Evolutionary conservation across 1,140 invertebrate species (phyloP).

Genomic region (Ooceraea biroi): DNA sequence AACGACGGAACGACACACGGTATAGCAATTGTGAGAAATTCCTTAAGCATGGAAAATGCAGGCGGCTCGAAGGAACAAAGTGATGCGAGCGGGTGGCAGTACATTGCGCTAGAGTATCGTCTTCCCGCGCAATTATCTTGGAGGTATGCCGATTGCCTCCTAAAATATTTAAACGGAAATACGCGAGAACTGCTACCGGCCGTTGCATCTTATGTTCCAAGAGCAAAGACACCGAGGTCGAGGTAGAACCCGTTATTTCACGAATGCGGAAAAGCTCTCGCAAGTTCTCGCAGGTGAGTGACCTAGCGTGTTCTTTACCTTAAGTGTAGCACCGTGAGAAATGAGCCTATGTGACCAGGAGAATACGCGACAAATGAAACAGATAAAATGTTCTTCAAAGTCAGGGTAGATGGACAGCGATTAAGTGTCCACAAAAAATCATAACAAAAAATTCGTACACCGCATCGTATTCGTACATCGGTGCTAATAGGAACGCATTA

Average conservation of each 20-base stretch:
- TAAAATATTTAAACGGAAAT: constrained; percentile 61
- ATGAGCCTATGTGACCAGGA: background rate
- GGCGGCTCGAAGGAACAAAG: background rate
- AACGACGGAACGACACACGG: background rate
- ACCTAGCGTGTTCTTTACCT: background rate
- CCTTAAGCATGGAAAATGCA: background rate
- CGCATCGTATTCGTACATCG: no score
- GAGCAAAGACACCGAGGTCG: constrained; percentile 24
- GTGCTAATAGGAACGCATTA: background rate
- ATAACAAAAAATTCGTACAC: no score
- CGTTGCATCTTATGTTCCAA: constrained; percentile 44
- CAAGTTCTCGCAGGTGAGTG: background rate
- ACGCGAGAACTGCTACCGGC: constrained; percentile 10
- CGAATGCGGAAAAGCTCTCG: background rate
- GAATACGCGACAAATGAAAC: background rate
- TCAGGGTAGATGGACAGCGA: no score
- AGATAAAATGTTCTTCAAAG: background rate
- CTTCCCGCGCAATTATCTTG: constrained; percentile 13
- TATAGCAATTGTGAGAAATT: constrained; percentile 36
- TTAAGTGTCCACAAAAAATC: background rate
- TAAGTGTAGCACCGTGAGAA: background rate
- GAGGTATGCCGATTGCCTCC: constrained; percentile 39
- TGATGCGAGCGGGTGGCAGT: background rate
- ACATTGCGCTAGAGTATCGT: background rate
- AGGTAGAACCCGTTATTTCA: background rate